Evolutionary conservation across 1,140 invertebrate species (phyloP), one percentile per base, ranked within the genome.

Genomic region (Linepithema humile): DNA sequence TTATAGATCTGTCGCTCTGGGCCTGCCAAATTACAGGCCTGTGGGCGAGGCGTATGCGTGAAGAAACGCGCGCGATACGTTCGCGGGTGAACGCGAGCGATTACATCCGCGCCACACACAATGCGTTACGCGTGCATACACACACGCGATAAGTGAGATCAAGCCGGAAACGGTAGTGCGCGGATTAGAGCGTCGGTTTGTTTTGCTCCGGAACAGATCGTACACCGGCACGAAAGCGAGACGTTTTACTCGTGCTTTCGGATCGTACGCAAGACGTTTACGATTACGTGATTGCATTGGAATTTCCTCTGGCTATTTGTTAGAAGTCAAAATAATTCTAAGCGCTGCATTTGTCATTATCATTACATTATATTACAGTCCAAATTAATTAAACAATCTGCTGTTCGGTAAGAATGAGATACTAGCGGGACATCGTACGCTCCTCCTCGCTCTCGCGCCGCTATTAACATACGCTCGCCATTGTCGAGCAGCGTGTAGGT

Each of bases 1-100:
- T 83, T 83, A 83, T 83, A 83, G 70, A 83, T 83, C 82, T 77
- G 72, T 83, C 82, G 59, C 72, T 83, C 77, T 83, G 43, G 70
- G 59, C 55, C 72, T 75, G 59, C 59, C 82, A 77, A 83, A 83
- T 83, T 83, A 62, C 45, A 83, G 72, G 70, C 43, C 82, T 35
- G 20, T n/a, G 35, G 80, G 32, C 15, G 29, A 83, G 70, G 29
- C 32, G 10, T 62, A 45, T 29, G 45, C 35, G 43, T 45, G 50
- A 72, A 57, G 77, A 72, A 72, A 45, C 26, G 17, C 48, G n/a
- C 17, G 65, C 38, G 38, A 29, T 50, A 10, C 26, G 10, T 20
- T 69, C 26, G 6, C 20, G 7, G 7, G 15, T 45, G 26, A 32
- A 32, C 23, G 35, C 45, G 35, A 57, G 43, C 59, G 43, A 15